Evolutionary conservation across 2,113 vertebrate species (phyloP).

Genomic region (Procavia capensis): DNA sequence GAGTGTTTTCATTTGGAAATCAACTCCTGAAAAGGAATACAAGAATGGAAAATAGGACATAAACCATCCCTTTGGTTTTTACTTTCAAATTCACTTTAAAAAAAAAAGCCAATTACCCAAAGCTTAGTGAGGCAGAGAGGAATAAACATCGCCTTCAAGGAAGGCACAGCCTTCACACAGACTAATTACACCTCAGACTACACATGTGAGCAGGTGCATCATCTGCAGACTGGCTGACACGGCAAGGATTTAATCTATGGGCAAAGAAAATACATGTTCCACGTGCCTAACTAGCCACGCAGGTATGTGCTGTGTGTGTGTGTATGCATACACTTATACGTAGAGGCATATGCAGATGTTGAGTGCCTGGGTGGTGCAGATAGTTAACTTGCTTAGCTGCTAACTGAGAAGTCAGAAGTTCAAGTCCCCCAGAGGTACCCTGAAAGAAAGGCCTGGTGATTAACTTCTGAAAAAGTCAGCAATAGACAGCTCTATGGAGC

Average conservation of each 20-base stretch:
- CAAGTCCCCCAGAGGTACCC: not conserved
- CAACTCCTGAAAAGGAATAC: conserved; percentile 90
- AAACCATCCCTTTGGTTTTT: not conserved
- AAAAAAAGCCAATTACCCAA: not conserved
- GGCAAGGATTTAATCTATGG: not conserved
- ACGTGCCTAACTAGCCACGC: not conserved
- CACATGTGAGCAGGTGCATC: not conserved
- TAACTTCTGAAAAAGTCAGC: not conserved
- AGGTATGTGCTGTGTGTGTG: not conserved
- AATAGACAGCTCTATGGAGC: not conserved
- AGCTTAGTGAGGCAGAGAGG: not conserved
- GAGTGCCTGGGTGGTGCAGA: not conserved
- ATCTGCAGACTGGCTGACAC: not conserved
- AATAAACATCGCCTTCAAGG: not conserved
- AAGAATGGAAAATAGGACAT: not conserved
- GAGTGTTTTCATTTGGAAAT: conserved; percentile 98
- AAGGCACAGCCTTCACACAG: not conserved
- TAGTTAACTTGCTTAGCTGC: not conserved
- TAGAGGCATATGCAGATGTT: too few relatives aligned
- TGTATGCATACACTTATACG: not conserved
- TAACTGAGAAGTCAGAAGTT: not conserved
- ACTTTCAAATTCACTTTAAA: conserved; percentile 8
- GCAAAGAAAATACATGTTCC: not conserved
- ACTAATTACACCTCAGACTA: not conserved
- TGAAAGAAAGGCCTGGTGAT: not conserved